phyloP scores from a whole-genome alignment of 2,113 vertebrate species.

The Axis porcinus region DNA sequence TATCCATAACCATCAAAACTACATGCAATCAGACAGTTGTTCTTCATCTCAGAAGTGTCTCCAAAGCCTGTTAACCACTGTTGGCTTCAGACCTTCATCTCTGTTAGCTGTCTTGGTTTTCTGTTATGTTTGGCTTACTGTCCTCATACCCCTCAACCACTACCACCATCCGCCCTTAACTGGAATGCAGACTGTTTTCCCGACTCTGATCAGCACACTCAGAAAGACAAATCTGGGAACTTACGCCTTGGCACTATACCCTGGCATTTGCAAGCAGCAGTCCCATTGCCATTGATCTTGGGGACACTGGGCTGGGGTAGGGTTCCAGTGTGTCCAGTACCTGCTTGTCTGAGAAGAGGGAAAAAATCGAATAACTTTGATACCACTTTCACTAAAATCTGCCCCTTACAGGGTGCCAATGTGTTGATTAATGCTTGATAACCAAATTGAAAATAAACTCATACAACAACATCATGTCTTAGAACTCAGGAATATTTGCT shows the following conservation, averaged over 20 bases:
- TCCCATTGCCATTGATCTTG: neutral
- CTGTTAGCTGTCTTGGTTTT: neutral
- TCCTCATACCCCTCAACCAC: neutral
- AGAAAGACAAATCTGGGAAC: neutral
- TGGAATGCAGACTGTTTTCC: conserved; percentile 22
- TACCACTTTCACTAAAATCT: neutral
- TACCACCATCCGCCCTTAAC: neutral
- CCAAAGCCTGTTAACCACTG: neutral
- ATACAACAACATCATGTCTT: neutral
- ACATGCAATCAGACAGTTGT: neutral
- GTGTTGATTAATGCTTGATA: neutral
- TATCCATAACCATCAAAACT: neutral
- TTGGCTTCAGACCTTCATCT: neutral
- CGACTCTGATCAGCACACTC: neutral
- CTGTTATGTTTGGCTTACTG: conserved; percentile 35
- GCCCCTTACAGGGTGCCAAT: neutral
- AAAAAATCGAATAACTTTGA: neutral
- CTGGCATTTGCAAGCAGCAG: neutral
- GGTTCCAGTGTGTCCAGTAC: neutral
- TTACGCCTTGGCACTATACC: neutral
- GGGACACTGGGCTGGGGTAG: neutral
- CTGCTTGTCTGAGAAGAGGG: neutral
- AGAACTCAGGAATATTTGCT: neutral
- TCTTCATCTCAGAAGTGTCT: neutral
- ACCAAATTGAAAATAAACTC: neutral